Base-by-base conservation (phyloP, 1,140 invertebrate genomes). In the Lethrus apterus region DNA sequence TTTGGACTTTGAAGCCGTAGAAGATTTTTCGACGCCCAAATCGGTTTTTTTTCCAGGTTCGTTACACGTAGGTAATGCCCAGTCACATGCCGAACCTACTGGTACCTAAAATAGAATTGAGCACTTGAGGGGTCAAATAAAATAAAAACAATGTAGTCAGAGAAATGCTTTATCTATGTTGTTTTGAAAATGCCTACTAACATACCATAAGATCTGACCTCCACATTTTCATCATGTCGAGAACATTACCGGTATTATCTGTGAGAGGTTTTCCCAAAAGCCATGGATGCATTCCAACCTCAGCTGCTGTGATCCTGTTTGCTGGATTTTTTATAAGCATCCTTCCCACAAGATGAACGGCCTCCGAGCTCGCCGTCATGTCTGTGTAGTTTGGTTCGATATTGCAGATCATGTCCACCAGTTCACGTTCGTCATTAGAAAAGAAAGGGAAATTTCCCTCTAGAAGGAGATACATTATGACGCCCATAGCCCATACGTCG, bases 401-500 rank as follows among this genome's bases (percentile, higher is more conserved):
- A 21, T 59, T 62, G 23, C 57, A 59, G n/a, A 69, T 69, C 23
- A 59, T 53, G 11, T 49, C 34, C n/a, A 48, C 54, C 17, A 68
- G 19, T 31, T 59, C 55, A 14, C 17, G 24, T 9, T 42, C 58
- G 21, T 56, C 58, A n/a, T 18, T 48, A 5, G 53, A 50, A 20
- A 45, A 54, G 52, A 69, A 77, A 36, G 63, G 69, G 42, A 57
- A 62, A 23, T 48, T 52, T n/a, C 60, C 63, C 29, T 51, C 54
- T 4, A 70, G 65, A 63, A 78, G 51, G 19, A 68, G 60, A 56
- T 71, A 78, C 56, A 72, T 65, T 32, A 78, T 77, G 2, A 78
- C 65, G 17, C 76, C 76, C 54, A 77, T 66, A 0, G 75, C 68
- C 76, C 76, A 78, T 9, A 77, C 67, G 58, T 78, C 76, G 59